Evolutionary conservation across 2,113 vertebrate genomes (phyloP), one percentile per base, ranked within the genome.

Genomic region (Taurulus bubalis): DNA sequence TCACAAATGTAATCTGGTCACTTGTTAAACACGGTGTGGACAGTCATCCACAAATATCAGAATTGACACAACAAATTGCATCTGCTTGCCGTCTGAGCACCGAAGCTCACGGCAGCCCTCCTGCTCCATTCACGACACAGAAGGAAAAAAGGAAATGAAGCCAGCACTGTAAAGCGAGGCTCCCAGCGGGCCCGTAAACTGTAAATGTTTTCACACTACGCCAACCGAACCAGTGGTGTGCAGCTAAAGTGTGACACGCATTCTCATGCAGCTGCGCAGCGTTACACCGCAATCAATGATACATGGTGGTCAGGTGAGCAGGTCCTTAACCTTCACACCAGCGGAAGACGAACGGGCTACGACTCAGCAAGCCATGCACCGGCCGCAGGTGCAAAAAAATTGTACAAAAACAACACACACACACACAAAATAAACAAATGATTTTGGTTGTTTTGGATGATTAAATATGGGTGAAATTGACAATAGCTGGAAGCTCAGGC

Each of bases 311-410:
- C 84, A 56, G 79, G 80, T 89, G 72, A 40, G 80, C 80, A 38
- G 81, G 87, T 71, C 72, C 28, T 55, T 80, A 93, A 92, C 89
- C 75, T 92, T 88, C 80, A 89, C 91, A 86, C 89, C 10, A 9
- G n/a, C 24, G 59, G 77, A 90, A 94, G 93, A 94, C 87, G 85
- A 91, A 94, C 85, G 40, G 75, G 80, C 72, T 83, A 11, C 68
- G 85, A 89, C 75, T 90, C 32, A 64, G 62, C 75, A 83, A 89
- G 87, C 85, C 76, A 78, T 83, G 58, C 56, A 38, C 77, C 69
- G 56, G 59, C 76, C 58, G 75, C 75, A 83, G 58, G 8, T 62
- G 89, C 86, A n/a, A 94, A 87, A 28, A 1, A 12, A 38, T 38
- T 8, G 36, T 9, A 9, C 8, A 8, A 38, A 38, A 38, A 38